Evolutionary conservation across 1,140 invertebrate genomes (phyloP), one percentile per base, ranked within the genome.

Genomic region (Melitaea cinxia): DNA sequence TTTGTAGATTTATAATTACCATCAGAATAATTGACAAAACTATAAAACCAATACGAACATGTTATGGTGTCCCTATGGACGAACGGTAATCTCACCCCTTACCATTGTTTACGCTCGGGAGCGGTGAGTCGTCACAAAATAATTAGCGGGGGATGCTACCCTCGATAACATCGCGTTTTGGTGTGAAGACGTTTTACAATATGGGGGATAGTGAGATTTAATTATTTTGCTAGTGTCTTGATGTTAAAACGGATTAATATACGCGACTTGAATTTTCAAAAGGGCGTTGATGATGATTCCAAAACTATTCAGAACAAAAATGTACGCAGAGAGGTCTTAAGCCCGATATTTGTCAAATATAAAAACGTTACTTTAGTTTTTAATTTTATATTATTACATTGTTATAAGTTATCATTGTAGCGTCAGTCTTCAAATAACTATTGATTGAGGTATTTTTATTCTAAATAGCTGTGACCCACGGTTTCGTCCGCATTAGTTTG

Each of bases 111-210:
- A 80, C 73, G 37, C 58, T 67, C 50, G 56, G 60, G 69, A 65
- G 70, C 75, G 69, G 68, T 74, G 79, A 75, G 66, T 75, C 74
- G 76, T 77, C 71, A 73, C 70, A 67, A 72, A 75, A 82, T 77
- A 75, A 82, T 82, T 80, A 78, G 75, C 76, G 56, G 47, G 73
- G 68, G 62, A 42, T 66, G 49, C 45, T 54, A 64, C 67, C 67
- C 67, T 55, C 49, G 45, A 59, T 65, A 59, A 59, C 49, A 65
- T 17, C 57, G 24, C 54, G 52, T 49, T n/a, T 64, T 52, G 62
- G 62, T 57, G 47, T 42, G 56, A 65, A 67, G 42, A 50, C 17
- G 45, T 15, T 57, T 56, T 17, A 37, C 21, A 45, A 37, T 49
- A 39, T 45, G 15, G 52, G 52, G 53, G 65, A 12, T 59, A 60